Conservation (phyloP, 2,797 vertebrate genomes). For the Poecilia picta region DNA sequence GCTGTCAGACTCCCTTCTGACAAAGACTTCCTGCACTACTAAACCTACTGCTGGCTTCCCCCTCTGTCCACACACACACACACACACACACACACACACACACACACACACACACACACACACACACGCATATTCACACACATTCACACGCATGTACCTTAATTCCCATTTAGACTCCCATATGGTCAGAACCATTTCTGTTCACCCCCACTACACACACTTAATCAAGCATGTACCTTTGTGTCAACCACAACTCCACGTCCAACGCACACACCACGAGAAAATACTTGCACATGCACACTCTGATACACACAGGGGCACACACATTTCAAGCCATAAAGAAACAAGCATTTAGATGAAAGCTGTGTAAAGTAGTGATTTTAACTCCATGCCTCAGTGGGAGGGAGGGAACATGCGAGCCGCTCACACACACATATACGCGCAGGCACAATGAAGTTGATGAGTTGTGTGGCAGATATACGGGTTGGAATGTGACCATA, state of each 20-base stretch:
- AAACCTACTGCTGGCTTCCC: slow-evolving; percentile 48
- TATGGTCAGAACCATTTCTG: slow-evolving; percentile 27
- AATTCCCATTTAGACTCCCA: slow-evolving; percentile 20
- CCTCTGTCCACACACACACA: slow-evolving; percentile 31
- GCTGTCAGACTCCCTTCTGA: slow-evolving; percentile 63
- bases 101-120: no score
- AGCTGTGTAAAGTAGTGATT: slow-evolving; percentile 43
- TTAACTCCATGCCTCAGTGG: slow-evolving; percentile 48
- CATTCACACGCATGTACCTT: slow-evolving; percentile 13
- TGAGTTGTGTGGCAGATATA: slow-evolving; percentile 99
- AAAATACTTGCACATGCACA: slow-evolving; percentile 3
- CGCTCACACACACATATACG: slow-evolving; percentile 21
- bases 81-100: neutral
- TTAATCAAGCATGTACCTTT: neutral
- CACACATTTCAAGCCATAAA: slow-evolving; percentile 29
- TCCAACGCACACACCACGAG: neutral
- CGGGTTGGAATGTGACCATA: slow-evolving; percentile 92
- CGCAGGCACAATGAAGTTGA: slow-evolving; percentile 62
- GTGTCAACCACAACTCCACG: neutral
- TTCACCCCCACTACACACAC: slow-evolving; percentile 4
- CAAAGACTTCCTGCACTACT: slow-evolving; percentile 64
- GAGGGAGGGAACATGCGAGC: slow-evolving; percentile 29
- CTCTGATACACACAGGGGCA: slow-evolving; percentile 6
- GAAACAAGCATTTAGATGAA: slow-evolving; percentile 61
- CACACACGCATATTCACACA: neutral